Conservation (phyloP, 37 sponge, comb jelly and placozoan genomes). For the Geodia barretti region DNA sequence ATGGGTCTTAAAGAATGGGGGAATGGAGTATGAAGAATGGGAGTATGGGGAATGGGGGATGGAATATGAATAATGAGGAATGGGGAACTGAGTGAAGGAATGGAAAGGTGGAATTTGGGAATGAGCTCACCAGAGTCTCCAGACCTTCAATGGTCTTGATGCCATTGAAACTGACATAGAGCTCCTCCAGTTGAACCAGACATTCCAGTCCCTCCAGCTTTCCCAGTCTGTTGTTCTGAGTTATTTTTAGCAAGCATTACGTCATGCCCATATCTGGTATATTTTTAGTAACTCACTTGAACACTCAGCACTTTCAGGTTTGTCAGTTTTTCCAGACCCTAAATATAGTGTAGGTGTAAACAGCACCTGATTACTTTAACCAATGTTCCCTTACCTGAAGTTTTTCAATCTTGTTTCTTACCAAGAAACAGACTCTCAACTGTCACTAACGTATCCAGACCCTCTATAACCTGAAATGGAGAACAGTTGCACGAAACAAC, state of each 20-base stretch:
- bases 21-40: neutral
- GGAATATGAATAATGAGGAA: too few species aligned
- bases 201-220: constrained; percentile 76
- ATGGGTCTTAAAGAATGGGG: too few species aligned
- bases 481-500: too few species aligned
- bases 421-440: constrained; percentile 85
- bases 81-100: neutral
- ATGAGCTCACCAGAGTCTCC: constrained; percentile 27
- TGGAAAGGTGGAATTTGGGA: neutral
- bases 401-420: constrained; percentile 86
- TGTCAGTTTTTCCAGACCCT: constrained; percentile 63
- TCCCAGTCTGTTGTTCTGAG: constrained; percentile 78
- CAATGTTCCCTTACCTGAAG: constrained; percentile 50
- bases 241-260: neutral
- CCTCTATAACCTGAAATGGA: constrained; percentile 87
- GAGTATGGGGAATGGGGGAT: neutral
- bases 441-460: constrained; percentile 75
- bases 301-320: constrained; percentile 72
- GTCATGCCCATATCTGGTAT: neutral
- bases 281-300: constrained; percentile 23
- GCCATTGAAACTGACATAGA: constrained; percentile 90
- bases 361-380: neutral
- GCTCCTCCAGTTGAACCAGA: constrained; percentile 69
- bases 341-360: neutral
- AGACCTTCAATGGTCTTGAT: constrained; percentile 75